Evolutionary conservation across 1,140 invertebrate species (phyloP).

Genomic region (Calycopis cecrops): DNA sequence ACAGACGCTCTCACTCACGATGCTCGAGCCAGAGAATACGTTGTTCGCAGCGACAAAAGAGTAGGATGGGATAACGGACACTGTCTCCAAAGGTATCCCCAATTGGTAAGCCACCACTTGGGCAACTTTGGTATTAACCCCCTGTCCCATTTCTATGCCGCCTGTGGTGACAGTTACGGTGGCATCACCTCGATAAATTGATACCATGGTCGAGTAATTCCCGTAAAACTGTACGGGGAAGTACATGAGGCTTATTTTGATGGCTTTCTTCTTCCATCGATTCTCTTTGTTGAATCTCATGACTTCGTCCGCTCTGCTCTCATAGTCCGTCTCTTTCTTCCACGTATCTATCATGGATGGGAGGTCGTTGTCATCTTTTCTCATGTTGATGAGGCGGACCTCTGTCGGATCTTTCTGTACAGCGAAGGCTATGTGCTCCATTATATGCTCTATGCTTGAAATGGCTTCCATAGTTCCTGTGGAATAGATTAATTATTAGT

Average conservation of each 20-base stretch:
- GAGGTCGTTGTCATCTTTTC: slow-evolving; percentile 55
- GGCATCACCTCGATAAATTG: slow-evolving; percentile 84
- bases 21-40: slow-evolving; percentile 81
- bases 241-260: slow-evolving; percentile 79
- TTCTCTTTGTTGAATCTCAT: slow-evolving; percentile 80
- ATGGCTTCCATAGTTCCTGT: slow-evolving; percentile 78
- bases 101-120: slow-evolving; percentile 86
- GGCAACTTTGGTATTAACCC: slow-evolving; percentile 80
- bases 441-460: slow-evolving; percentile 84
- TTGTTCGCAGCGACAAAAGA: slow-evolving; percentile 81
- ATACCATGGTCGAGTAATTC: slow-evolving; percentile 79
- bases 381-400: slow-evolving; percentile 80
- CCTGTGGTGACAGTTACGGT: slow-evolving; percentile 85
- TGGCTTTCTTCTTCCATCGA: slow-evolving; percentile 85
- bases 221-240: slow-evolving; percentile 77
- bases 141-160: slow-evolving; percentile 91
- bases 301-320: slow-evolving; percentile 73
- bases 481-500: slow-evolving; percentile 17
- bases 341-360: slow-evolving; percentile 46
- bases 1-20: slow-evolving; percentile 81
- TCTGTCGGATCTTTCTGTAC: slow-evolving; percentile 81
- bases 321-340: slow-evolving; percentile 73
- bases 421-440: slow-evolving; percentile 86
- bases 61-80: slow-evolving; percentile 81
- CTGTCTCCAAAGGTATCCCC: slow-evolving; percentile 81